Conservation (phyloP, 2,797 vertebrate genomes). For the Tympanoctomys barrerae region DNA sequence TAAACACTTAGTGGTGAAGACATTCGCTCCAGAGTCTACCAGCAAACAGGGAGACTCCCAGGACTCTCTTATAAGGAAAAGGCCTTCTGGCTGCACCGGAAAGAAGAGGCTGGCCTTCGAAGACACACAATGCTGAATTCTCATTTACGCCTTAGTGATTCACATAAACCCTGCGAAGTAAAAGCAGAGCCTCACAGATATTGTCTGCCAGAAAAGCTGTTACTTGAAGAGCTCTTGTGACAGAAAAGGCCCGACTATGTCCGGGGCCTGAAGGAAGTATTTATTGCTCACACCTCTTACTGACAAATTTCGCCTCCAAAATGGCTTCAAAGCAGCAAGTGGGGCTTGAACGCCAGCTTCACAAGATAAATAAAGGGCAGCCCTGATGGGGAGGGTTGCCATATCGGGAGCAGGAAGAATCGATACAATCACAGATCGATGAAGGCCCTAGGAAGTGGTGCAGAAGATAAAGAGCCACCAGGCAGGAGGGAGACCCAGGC, state of each 20-base stretch:
- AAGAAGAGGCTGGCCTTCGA: not conserved
- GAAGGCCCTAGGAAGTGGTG: not conserved
- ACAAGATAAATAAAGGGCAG: slow-evolving; percentile 11
- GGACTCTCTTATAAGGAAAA: not conserved
- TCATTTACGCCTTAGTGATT: not conserved
- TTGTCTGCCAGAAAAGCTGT: not conserved
- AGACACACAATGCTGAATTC: not conserved
- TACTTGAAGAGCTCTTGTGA: not conserved
- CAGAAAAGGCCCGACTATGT: not conserved
- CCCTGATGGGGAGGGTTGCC: not conserved
- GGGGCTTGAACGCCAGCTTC: not conserved
- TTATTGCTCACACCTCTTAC: not conserved
- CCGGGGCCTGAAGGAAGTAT: not conserved
- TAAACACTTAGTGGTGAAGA: too few species aligned
- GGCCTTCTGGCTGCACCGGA: not conserved
- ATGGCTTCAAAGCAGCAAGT: slow-evolving; percentile 50
- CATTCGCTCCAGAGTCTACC: too few species aligned
- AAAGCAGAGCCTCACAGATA: slow-evolving; percentile 19
- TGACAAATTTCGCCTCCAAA: slow-evolving; percentile 66
- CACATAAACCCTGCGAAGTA: not conserved
- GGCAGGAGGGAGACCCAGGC: not conserved
- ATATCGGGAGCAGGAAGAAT: not conserved
- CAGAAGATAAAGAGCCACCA: not conserved
- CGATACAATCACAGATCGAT: not conserved
- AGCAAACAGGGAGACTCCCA: too few species aligned